These are phyloP conservation scores for Drosophila gunungcola DNA, from an alignment of 1,140 invertebrate genomes.

Conservation along the genomic window DNA sequence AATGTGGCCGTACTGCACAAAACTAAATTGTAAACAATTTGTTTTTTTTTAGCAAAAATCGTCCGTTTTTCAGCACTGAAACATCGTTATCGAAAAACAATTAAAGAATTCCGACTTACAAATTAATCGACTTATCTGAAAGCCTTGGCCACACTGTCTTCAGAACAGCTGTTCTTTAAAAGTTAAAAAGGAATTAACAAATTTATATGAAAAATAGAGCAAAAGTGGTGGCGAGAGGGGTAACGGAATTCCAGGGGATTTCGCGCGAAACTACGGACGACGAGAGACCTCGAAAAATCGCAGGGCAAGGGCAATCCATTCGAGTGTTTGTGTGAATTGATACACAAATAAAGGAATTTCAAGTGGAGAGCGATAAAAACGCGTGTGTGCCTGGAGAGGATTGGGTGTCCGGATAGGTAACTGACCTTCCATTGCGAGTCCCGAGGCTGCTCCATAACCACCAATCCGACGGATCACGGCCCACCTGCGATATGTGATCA, in stretches of 20 bases:
- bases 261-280: conserved; percentile 13
- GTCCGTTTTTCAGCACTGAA: too few relatives aligned
- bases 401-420: not conserved
- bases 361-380: conserved; percentile 29
- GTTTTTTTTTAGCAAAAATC: too few relatives aligned
- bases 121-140: too few relatives aligned
- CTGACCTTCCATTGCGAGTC: not conserved
- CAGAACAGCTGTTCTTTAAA: not conserved
- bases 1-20: conserved; percentile 15
- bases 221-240: not conserved
- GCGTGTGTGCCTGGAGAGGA: conserved; percentile 11
- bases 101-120: too few relatives aligned
- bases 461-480: conserved; percentile 11
- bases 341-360: conserved; percentile 41
- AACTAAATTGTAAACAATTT: not conserved
- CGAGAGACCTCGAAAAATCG: conserved; percentile 21
- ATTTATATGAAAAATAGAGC: conserved; percentile 34
- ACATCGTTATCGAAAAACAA: too few relatives aligned
- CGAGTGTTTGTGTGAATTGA: conserved; percentile 36
- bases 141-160: too few relatives aligned
- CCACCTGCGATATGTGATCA: conserved; percentile 62
- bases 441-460: not conserved
- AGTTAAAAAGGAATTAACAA: conserved; percentile 54
- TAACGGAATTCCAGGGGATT: conserved; percentile 4
- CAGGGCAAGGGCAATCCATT: conserved; percentile 2